phyloP scores from a whole-genome alignment of 2,797 vertebrate genomes.

The Lerista edwardsae region DNA sequence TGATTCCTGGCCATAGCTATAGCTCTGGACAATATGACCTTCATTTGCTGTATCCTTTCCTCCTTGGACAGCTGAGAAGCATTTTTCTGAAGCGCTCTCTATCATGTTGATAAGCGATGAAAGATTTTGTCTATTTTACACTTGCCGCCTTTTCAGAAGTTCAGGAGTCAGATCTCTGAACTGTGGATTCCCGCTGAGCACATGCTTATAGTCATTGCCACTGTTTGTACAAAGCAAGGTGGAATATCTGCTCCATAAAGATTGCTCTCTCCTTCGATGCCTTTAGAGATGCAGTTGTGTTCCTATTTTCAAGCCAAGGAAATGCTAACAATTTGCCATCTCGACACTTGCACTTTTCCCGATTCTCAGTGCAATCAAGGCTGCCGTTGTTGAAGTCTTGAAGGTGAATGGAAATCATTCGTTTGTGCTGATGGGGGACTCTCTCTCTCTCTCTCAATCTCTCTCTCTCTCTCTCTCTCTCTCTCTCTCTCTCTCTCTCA shows the following conservation, averaged over 20 bases:
- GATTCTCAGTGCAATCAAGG: slow-evolving; percentile 59
- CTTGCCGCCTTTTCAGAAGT: slow-evolving; percentile 54
- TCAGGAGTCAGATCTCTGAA: slow-evolving; percentile 44
- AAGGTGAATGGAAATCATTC: slow-evolving; percentile 64
- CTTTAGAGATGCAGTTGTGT: slow-evolving; percentile 63
- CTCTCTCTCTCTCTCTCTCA: background rate
- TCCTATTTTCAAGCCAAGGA: slow-evolving; percentile 66
- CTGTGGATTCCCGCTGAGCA: slow-evolving; percentile 51
- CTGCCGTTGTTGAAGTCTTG: slow-evolving; percentile 54
- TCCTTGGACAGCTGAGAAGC: slow-evolving; percentile 44
- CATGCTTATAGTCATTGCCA: slow-evolving; percentile 62
- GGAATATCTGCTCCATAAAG: slow-evolving; percentile 62
- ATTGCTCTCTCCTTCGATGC: slow-evolving; percentile 60
- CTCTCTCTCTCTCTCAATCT: background rate
- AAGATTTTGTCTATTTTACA: slow-evolving; percentile 59
- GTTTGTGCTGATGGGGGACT: slow-evolving; percentile 52
- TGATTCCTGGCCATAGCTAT: background rate
- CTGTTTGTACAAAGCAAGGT: slow-evolving; percentile 60
- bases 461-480: background rate
- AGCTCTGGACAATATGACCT: background rate
- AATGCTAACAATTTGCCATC: slow-evolving; percentile 59
- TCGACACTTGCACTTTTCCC: slow-evolving; percentile 35
- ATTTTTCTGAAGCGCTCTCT: slow-evolving; percentile 47
- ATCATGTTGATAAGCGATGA: slow-evolving; percentile 48
- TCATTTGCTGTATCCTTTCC: slow-evolving; percentile 22